Percentiles rank a stretch among this genome's conserved stretches.
Evolutionary conservation across 2,113 vertebrate species (phyloP).

Genomic region (Hippopotamus amphibius): DNA sequence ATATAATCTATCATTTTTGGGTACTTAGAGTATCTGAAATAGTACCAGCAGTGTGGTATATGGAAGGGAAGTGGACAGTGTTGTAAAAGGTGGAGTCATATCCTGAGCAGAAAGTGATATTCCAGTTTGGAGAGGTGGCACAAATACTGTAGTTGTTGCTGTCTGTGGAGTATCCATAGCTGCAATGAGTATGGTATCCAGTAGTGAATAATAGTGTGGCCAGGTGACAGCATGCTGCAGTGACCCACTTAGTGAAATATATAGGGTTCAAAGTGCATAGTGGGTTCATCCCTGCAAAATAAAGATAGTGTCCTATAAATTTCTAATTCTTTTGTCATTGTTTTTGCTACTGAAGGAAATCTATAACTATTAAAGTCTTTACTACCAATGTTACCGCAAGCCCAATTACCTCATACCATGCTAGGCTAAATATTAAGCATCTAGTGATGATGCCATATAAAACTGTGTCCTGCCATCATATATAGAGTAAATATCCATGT

Average conservation of each 20-base stretch:
- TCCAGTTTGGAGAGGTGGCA: background rate
- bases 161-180: background rate
- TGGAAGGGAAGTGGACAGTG: background rate
- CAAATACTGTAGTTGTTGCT: background rate
- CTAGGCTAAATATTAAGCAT: background rate
- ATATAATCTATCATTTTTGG: background rate
- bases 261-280: background rate
- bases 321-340: background rate
- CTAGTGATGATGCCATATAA: background rate
- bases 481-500: no score
- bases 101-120: background rate
- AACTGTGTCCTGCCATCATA: background rate
- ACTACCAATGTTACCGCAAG: background rate
- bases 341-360: background rate
- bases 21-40: background rate
- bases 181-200: background rate
- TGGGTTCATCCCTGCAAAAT: background rate
- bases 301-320: background rate
- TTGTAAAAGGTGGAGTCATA: background rate
- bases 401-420: background rate
- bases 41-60: background rate
- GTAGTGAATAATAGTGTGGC: background rate
- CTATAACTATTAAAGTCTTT: background rate
- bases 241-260: background rate
- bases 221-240: no score